Evolutionary conservation across 2,888 invertebrate species (phyloP), one percentile per base, ranked within the genome.

Genomic region (Phaonia tiefii): DNA sequence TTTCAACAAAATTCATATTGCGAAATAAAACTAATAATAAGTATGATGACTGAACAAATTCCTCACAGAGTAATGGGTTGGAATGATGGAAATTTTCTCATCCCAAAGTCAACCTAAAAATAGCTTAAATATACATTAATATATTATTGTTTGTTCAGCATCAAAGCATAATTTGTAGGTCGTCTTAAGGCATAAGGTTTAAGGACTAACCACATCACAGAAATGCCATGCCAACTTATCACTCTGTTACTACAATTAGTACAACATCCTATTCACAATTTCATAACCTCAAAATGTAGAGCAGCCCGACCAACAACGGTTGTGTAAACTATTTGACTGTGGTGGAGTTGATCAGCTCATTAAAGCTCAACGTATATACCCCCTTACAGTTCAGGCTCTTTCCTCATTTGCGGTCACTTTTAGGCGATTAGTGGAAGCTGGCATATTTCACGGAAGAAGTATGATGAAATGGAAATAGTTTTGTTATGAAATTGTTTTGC

Each of bases 1-100:
- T 46, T 73, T 65, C 31, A 39, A 10, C 51, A 49, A 22, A 39
- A 72, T 69, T 37, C 65, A 72, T 44, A 22, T 71, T 60, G 49
- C 17, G 44, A 31, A 66, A 70, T 70, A 75, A 60, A 26, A 42
- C 15, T 49, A 67, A 31, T 37, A 67, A n/a, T 31, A 31, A 31
- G 31, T 31, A 31, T 31, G 3, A 31, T 31, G 3, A 31, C 31
- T 31, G 31, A 3, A 31, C 31, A 8, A 31, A 31, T 31, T 31
- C 31, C 39, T 15, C 37, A 39, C 2, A 39, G 39, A 10, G n/a
- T 7, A 11, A 10, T 1, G 11, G 56, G 44, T n/a, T 26, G 56
- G 60, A 8, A 20, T 60, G 39, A 60, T 39, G 7, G 17, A 20
- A 60, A 39, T 60, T 37, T 8, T 44, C 2, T 11, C 3, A n/a